These are phyloP conservation scores for Acrobasis repandana DNA, from an alignment of 2,888 invertebrate genomes.

Conservation along the genomic window DNA sequence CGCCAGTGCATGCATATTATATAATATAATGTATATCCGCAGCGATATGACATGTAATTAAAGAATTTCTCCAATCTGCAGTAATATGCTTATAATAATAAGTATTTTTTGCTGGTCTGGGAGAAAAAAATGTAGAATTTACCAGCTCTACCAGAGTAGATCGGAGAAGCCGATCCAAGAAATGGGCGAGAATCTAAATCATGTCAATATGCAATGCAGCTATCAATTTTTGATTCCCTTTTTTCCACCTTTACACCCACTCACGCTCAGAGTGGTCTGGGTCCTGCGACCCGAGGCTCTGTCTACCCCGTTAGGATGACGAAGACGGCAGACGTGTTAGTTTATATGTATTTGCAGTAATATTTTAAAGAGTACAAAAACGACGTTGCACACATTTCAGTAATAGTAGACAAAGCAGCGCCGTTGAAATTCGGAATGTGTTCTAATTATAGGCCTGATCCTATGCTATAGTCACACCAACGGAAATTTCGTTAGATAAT, in stretches of 20 bases:
- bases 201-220: neutral
- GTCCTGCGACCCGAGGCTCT: too few species aligned
- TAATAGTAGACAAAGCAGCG: slow-evolving; percentile 7
- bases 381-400: neutral
- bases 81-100: too few species aligned
- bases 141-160: neutral
- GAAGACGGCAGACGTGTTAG: too few species aligned
- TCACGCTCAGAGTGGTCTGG: too few species aligned
- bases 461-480: slow-evolving; percentile 7
- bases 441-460: slow-evolving; percentile 4
- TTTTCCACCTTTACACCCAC: neutral
- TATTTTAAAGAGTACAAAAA: neutral
- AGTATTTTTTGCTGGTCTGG: neutral
- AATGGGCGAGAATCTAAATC: neutral
- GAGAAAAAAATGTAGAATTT: neutral
- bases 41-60: too few species aligned
- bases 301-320: too few species aligned
- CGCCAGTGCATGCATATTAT: too few species aligned
- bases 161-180: neutral
- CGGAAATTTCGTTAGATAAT: slow-evolving; percentile 13
- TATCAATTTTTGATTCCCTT: neutral
- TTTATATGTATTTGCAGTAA: neutral
- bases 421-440: slow-evolving; percentile 14
- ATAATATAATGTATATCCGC: too few species aligned
- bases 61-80: too few species aligned